phyloP scores from a whole-genome alignment of 2,113 vertebrate genomes.

The Myrmecophaga tridactyla region DNA sequence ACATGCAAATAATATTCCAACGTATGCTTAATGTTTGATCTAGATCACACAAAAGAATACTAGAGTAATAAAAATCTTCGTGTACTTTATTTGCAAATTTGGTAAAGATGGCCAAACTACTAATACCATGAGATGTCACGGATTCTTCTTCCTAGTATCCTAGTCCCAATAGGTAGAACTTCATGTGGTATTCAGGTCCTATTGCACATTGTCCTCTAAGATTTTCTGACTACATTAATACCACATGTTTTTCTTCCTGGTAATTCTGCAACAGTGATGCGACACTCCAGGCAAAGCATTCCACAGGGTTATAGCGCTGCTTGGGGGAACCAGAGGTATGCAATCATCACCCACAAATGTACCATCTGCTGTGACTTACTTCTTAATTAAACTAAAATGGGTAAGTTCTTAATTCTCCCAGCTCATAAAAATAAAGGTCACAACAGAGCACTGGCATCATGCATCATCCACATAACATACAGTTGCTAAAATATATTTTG shows the following conservation, averaged over 20 bases:
- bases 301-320: constrained; percentile 49
- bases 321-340: constrained; percentile 76
- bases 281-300: not conserved
- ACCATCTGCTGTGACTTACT: constrained; percentile 84
- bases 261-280: constrained; percentile 16
- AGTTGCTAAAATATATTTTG: constrained; percentile 52
- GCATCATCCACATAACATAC: constrained; percentile 56
- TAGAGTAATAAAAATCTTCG: not conserved
- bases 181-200: not conserved
- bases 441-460: constrained; percentile 67
- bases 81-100: constrained; percentile 47
- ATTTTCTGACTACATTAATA: not conserved
- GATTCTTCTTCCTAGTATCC: not conserved
- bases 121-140: not conserved
- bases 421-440: constrained; percentile 87
- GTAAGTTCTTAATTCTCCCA: constrained; percentile 83
- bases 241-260: constrained; percentile 12
- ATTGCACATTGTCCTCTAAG: not conserved
- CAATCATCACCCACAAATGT: constrained; percentile 82
- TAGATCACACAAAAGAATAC: constrained; percentile 45
- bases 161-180: not conserved
- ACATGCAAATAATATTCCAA: constrained; percentile 50
- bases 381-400: constrained; percentile 86
- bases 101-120: not conserved
- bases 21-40: constrained; percentile 55